Evolutionary conservation across 1,140 invertebrate species (phyloP), one percentile per base, ranked within the genome.

Genomic region (Euura lappo): DNA sequence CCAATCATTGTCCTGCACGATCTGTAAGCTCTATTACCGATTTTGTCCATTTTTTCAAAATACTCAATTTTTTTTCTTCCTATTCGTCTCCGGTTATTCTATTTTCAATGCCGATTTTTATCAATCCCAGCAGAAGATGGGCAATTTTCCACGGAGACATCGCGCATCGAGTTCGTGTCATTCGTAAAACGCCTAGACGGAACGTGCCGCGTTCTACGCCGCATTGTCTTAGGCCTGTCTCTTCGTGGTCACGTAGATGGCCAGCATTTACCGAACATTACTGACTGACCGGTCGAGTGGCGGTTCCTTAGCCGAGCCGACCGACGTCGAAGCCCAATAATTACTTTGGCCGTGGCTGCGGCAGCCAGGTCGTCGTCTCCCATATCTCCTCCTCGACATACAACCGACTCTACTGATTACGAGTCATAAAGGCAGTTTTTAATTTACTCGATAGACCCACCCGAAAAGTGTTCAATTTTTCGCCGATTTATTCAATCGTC

Each of bases 361-460:
- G 65, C 68, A 60, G 51, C 10, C 51, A n/a, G 51, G 51, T 60
- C 51, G 51, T 28, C 28, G 75, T 68, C 67, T 43, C 67, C 67
- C 28, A 28, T 28, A 28, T 28, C 28, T 28, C 11, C 13, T 47
- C 45, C 6, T 46, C 69, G 28, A 13, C 43, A 47, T 78, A 74
- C 76, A 70, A 70, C 28, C 28, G 28, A 28, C 28, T 28, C 28
- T 0, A 28, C 28, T 28, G 28, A 28, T 28, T 28, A 28, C 28
- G 28, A 28, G 28, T 28, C 28, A 28, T 28, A 28, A 28, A 28
- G 28, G 28, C 28, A 80, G 83, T 77, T 85, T 86, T 85, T 86
- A 86, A 86, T 87, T 87, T 84, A 79, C 51, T 6, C 75, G 74
- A 73, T 73, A 81, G 74, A 80, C 81, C 80, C 79, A 28, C 28